Evolutionary conservation across 2,797 vertebrate species (phyloP).

Genomic region (Oreortyx pictus): DNA sequence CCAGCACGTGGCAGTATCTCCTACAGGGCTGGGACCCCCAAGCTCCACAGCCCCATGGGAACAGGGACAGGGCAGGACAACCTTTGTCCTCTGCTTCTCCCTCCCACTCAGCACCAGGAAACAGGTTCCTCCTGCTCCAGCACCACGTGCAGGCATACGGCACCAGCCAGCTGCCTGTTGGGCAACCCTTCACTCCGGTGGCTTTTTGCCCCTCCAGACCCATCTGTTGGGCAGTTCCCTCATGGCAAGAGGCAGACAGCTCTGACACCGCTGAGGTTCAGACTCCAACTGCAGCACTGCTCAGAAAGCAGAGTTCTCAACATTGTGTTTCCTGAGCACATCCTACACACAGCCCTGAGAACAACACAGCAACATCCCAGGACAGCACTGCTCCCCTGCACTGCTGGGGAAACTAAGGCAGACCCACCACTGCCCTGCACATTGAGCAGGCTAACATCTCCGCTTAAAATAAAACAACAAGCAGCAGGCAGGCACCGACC

Average conservation of each 20-base stretch:
- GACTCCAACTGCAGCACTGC: neutral
- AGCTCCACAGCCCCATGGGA: neutral
- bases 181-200: neutral
- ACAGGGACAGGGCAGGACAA: neutral
- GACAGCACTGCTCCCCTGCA: neutral
- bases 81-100: neutral
- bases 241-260: neutral
- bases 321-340: neutral
- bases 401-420: neutral
- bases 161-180: rapidly evolving
- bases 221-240: neutral
- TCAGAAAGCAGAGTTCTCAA: neutral
- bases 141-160: neutral
- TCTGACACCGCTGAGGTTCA: neutral
- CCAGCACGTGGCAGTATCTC: neutral
- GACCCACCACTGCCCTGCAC: neutral
- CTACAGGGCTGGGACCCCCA: neutral
- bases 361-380: neutral
- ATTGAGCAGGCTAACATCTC: neutral
- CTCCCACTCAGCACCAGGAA: neutral
- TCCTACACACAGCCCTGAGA: neutral
- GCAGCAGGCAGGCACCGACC: neutral
- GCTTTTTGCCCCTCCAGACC: no score
- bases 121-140: neutral
- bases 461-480: neutral